Conservation (phyloP, 2,888 invertebrate species). For the Eristalis arbustorum region DNA sequence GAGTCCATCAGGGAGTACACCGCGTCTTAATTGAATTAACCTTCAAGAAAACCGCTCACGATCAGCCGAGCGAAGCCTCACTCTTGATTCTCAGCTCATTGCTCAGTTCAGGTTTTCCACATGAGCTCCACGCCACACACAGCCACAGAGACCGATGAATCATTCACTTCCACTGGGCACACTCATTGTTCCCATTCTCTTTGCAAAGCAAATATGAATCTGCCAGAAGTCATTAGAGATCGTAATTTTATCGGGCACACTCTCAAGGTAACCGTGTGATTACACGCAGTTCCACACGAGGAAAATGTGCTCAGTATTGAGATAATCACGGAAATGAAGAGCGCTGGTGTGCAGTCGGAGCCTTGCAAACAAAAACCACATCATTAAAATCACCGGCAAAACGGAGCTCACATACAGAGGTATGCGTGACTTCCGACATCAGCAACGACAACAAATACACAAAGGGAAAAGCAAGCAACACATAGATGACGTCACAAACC, state of each 20-base stretch:
- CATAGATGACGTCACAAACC: constrained; percentile 9
- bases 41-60: constrained; percentile 29
- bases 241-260: constrained; percentile 30
- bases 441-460: neutral
- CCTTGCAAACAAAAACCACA: neutral
- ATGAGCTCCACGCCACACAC: neutral
- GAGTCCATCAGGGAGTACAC: neutral
- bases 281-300: constrained; percentile 34
- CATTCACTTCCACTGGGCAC: neutral
- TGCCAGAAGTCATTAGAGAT: neutral
- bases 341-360: neutral
- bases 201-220: neutral
- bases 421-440: neutral
- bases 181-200: neutral
- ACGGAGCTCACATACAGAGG: neutral
- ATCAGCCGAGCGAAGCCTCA: constrained; percentile 1
- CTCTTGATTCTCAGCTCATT: neutral
- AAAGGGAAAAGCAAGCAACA: neutral
- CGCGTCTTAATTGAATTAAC: constrained; percentile 50
- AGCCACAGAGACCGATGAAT: neutral
- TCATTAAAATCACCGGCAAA: constrained; percentile 25
- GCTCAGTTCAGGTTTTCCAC: neutral
- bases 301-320: constrained; percentile 7
- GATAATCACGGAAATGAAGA: constrained; percentile 23
- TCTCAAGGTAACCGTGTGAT: constrained; percentile 30